Base-by-base conservation (phyloP, 2,797 vertebrate species). In the Syndactyla subalaris region DNA sequence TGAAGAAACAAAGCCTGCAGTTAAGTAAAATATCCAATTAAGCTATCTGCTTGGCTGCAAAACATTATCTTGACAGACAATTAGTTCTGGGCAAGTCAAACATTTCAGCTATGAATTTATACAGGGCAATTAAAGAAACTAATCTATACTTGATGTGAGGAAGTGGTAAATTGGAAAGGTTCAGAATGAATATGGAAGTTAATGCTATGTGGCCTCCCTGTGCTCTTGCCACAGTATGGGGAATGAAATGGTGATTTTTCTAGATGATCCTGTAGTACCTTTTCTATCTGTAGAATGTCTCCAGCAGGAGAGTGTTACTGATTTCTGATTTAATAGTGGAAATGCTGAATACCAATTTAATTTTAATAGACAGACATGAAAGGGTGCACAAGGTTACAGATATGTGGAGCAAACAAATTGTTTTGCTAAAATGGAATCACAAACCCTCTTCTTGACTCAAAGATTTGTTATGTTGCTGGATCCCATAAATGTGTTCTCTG, bases 11-110 rank as follows among this genome's bases (percentile, higher is more conserved):
- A 96, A 85, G 89, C 67, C 93, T 96, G 85, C 92, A 93, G 96
- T 97, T 98, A 96, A 97, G 96, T 97, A 96, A 97, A 96, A 97
- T 97, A 95, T 96, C 88, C 94, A 97, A 97, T 97, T 98, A 97
- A 97, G 96, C 51, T 86, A 97, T 98, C 97, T 97, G 73, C 94
- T 97, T 97, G 91, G 63, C 95, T 98, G 97, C 95, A 96, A 92
- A 97, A 51, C 95, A 96, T 95, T 89, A 93, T 96, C 93, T 96
- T 97, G 97, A 97, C 96, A 97, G 97, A 97, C 90, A 95, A 88
- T 97, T 97, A 96, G 95, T 98, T 97, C 95, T 97, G 89, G 96
- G 96, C 90, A 97, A 97, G 96, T 97, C 96, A 97, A 93, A 96
- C 83, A 92, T 91, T 97, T 95, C 93, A 93, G 87, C 89, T 94